Evolutionary conservation across 2,888 invertebrate species (phyloP), one percentile per base, ranked within the genome.

Genomic region (Tenodera sinensis): DNA sequence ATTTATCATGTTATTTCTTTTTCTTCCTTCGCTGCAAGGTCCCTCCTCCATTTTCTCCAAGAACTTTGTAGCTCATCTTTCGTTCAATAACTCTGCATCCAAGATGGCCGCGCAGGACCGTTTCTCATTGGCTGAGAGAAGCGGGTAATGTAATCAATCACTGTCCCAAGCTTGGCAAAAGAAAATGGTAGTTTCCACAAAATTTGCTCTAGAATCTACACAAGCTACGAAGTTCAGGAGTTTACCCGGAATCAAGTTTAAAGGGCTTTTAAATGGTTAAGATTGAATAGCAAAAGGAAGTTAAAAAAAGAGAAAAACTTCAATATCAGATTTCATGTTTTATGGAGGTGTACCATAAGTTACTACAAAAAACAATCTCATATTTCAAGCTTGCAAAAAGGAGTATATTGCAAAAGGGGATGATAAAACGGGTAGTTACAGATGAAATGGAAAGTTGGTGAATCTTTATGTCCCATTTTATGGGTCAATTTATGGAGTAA

Each of bases 11-110:
- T 89, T 84, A 84, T 89, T 83, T 90, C 90, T 89, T 90, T 90
- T 88, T 88, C 90, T 90, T 90, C 85, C 91, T 90, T 87, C 0
- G 89, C 90, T 85, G 86, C 88, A 87, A 25, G 82, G 42, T 71
- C 83, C 84, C 42, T 28, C 42, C 42, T 42, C 87, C 83, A 54
- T 71, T 88, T 88, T 84, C 54, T 84, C 54, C 83, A 83, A 83
- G 47, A 86, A 89, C 86, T 83, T 83, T 89, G 86, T 83, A 86
- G 93, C 93, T 93, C 93, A 93, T 93, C 93, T 93, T 93, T 93
- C 93, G 93, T 93, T 93, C 93, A 93, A 93, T 93, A 93, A 93
- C 93, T 93, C 93, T 93, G 93, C 93, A 93, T 93, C 93, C 93
- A 93, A 93, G 93, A 93, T 93, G 93, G 93, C 93, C 93, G 93